Evolutionary conservation across 1,140 invertebrate species (phyloP), one percentile per base, ranked within the genome.

Genomic region (Meloidogyne floridensis): DNA sequence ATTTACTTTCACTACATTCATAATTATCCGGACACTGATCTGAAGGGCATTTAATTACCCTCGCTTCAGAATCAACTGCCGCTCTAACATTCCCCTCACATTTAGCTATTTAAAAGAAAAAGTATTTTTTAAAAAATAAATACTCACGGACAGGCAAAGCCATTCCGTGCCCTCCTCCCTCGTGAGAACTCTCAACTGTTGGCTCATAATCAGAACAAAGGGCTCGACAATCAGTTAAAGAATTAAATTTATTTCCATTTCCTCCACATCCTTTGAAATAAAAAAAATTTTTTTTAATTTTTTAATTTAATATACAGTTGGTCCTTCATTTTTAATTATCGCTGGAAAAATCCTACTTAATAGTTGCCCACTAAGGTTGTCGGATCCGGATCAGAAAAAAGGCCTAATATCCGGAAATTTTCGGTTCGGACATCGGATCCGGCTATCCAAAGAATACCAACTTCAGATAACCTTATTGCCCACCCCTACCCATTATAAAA

Each of bases 11-110:
- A n/a, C 76, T 77, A 77, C 89, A 90, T n/a, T 72, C 80, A 80
- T 90, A 87, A 3, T 83, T 80, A n/a, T 83, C 75, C 20, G 88
- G 88, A 73, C 88, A 89, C 47, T 84, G 84, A 11, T 78, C 54
- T 11, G 7, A n/a, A 1, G 77, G 56, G 71, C 86, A 88, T 20
- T 54, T 42, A 15, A 90, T 59, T 15, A 81, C 54, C 15, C 77
- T 75, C 3, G 77, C 71, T 9, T 82, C 83, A 5, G 73, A 80
- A 79, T 90, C 84, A 73, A 86, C 78, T 51, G 85, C 89, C 11
- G 89, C 86, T 32, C 87, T 81, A 11, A 90, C 89, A 71, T 83
- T 83, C 32, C 86, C 84, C 10, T 74, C 65, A 76, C 89, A 89
- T 75, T 87, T 88, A 18, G 84, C 86, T 88, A 80, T 8, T 82